Base-by-base conservation (phyloP, 2,113 vertebrate species). In the Hippocampus barbouri region DNA sequence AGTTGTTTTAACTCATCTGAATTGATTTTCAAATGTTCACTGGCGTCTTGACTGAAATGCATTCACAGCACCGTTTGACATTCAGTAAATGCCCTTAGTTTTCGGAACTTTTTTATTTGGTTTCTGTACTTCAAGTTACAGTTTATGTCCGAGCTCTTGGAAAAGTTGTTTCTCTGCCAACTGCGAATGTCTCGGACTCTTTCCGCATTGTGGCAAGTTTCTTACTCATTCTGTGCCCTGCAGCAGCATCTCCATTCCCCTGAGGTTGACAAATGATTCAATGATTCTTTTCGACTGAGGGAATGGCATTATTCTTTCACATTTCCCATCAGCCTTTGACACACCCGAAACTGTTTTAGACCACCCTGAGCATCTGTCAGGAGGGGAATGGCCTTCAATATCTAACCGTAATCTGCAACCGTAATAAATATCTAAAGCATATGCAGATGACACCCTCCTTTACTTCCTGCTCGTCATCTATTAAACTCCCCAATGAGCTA, bases 251-350 rank as follows among this genome's bases (percentile, higher is more conserved):
- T 66, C 43, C 15, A 43, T 8, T 27, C 12, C 27, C 64, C 64
- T 16, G n/a, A 27, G 40, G n/a, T 18, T 66, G 64, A 66, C 64
- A 66, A 66, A 66, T 27, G 64, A 47, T 47, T 47, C 23, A 16
- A 8, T 16, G 64, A 27, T 66, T 66, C 7, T 47, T 66, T 27
- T 8, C 16, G 23, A 66, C 41, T 18, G 41, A 49, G 41, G 64
- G 41, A 27, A 47, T 27, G 12, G 20, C 64, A 49, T 66, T 23
- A 45, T 66, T 66, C 64, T 18, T 47, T 25, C 40, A n/a, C 63
- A 65, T 65, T 65, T 64, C 62, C 62, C 62, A 64, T 64, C 63
- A 66, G 41, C 21, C 41, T 66, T 16, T 47, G 64, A 66, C 43
- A 66, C 43, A 4, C 20, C 41, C 41, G 25, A 23, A 16, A 27